Evolutionary conservation across 1,140 invertebrate genomes (phyloP).

Genomic region (Stegodyphus mimosarum): DNA sequence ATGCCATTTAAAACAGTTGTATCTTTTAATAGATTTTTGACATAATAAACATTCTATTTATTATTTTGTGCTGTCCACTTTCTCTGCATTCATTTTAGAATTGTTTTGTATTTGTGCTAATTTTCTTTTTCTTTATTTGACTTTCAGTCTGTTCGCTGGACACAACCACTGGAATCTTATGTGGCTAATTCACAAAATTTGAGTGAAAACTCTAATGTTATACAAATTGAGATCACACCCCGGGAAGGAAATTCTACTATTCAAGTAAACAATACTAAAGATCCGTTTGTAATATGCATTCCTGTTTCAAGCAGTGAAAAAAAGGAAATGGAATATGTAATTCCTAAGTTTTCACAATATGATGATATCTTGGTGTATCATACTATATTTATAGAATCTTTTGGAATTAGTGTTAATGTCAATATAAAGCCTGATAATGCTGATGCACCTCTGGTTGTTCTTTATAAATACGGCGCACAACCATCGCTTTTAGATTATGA

Average conservation of each 20-base stretch:
- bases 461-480: slow-evolving; percentile 38
- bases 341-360: slow-evolving; percentile 14
- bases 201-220: slow-evolving; percentile 38
- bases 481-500: slow-evolving; percentile 41
- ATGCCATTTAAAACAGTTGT: too few species aligned
- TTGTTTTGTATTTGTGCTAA: background rate
- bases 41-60: background rate
- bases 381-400: slow-evolving; percentile 26
- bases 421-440: slow-evolving; percentile 22
- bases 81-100: background rate
- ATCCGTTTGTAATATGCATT: slow-evolving; percentile 50
- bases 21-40: background rate
- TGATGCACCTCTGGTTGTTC: slow-evolving; percentile 16
- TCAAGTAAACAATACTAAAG: slow-evolving; percentile 21
- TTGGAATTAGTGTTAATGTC: slow-evolving; percentile 20
- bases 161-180: slow-evolving; percentile 51
- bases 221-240: slow-evolving; percentile 35
- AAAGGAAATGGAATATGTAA: slow-evolving; percentile 16
- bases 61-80: background rate
- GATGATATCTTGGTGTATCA: slow-evolving; percentile 55
- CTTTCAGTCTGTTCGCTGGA: slow-evolving; percentile 50
- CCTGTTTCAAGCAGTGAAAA: background rate
- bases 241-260: slow-evolving; percentile 33
- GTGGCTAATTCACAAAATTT: slow-evolving; percentile 26
- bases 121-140: background rate